These are phyloP conservation scores for Oriolus oriolus DNA, from an alignment of 2,113 vertebrate genomes.

Conservation along the genomic window DNA sequence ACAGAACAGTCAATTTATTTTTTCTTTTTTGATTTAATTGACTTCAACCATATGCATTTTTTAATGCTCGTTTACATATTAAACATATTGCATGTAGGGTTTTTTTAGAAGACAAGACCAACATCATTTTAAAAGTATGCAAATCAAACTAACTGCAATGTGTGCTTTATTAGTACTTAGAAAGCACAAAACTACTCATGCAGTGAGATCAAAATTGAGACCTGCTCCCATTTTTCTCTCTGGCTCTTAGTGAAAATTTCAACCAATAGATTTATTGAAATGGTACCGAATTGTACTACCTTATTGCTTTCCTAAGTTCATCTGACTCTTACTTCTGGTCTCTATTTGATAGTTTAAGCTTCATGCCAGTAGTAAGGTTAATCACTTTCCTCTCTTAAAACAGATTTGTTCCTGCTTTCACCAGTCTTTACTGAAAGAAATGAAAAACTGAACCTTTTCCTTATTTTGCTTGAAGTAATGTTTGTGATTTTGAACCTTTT, in stretches of 20 bases:
- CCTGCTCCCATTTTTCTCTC: not conserved
- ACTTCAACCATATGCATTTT: not conserved
- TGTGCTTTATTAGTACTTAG: not conserved
- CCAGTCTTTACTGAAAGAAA: not conserved
- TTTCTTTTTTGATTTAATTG: not conserved
- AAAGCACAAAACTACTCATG: not conserved
- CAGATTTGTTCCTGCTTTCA: not conserved
- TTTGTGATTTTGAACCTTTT: not conserved
- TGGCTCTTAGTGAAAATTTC: not conserved
- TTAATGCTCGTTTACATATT: not conserved
- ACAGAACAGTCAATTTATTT: not conserved
- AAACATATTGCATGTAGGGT: not conserved
- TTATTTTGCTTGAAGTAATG: not conserved
- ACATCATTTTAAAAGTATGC: not conserved
- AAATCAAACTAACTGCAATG: not conserved
- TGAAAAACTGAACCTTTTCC: fast-evolving
- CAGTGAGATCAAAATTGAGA: not conserved
- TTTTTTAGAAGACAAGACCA: not conserved
- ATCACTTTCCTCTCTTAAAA: not conserved
- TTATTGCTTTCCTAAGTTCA: not conserved
- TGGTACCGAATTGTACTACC: not conserved
- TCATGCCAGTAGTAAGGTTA: not conserved
- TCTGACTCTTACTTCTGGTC: not conserved
- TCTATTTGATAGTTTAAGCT: not conserved
- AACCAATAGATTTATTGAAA: not conserved